Percentiles rank a stretch among this genome's conserved stretches.
These are phyloP conservation scores for Cephalopachus bancanus DNA, from an alignment of 2,797 vertebrate species.

Conservation along the genomic window DNA sequence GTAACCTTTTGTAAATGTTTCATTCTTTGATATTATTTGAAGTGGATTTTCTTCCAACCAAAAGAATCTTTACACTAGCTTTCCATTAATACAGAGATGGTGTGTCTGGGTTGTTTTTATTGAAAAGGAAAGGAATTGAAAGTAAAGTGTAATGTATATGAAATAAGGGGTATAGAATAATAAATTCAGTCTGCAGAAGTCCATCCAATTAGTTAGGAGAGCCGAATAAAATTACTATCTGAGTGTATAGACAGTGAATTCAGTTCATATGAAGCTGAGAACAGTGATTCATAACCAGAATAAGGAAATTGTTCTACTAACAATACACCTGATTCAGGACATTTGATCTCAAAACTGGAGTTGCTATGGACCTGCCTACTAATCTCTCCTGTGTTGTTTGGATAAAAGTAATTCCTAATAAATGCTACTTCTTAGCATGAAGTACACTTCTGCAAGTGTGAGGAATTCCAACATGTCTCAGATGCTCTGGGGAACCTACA, in stretches of 20 bases:
- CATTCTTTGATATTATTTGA: neutral
- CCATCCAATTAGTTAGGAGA: neutral
- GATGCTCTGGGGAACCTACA: neutral
- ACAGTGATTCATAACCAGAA: conserved; percentile 4
- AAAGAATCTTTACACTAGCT: conserved; percentile 9
- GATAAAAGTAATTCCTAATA: neutral
- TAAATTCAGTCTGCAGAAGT: neutral
- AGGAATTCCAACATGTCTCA: neutral
- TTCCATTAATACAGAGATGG: neutral
- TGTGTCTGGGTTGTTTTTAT: neutral
- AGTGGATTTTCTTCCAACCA: neutral
- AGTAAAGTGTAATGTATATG: neutral
- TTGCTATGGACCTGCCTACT: neutral
- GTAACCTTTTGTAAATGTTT: neutral
- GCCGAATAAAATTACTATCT: neutral
- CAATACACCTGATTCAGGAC: neutral
- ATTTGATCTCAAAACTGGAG: neutral
- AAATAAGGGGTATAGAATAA: neutral
- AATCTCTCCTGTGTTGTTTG: neutral
- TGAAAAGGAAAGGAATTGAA: neutral
- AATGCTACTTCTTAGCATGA: conserved; percentile 5
- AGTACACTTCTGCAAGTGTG: neutral
- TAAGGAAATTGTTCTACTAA: neutral
- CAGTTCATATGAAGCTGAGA: neutral
- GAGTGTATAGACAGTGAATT: neutral